A percentile compares a stretch with the other conserved stretches of the same genome.
Conservation (phyloP, 2,888 invertebrate species). For the Thecophora atra region DNA sequence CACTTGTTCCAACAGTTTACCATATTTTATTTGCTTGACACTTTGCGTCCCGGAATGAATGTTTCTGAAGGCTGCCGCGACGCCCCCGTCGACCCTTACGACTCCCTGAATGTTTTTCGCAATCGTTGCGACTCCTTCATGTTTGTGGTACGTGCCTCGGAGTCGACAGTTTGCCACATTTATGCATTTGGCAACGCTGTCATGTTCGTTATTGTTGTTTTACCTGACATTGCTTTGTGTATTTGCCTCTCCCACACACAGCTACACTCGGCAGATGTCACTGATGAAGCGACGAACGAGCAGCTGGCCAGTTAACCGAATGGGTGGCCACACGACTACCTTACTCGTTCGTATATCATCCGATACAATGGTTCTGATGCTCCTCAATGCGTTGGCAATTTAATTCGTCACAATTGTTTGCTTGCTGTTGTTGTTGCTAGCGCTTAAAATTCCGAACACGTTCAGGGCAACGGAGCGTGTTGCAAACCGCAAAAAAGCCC, state of each 20-base stretch:
- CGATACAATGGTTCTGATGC: slow-evolving; percentile 15
- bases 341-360: slow-evolving; percentile 15
- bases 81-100: background rate
- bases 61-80: background rate
- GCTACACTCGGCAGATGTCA: background rate
- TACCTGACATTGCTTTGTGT: background rate
- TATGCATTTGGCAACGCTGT: slow-evolving; percentile 28
- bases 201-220: slow-evolving; percentile 13
- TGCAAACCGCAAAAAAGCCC: background rate
- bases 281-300: slow-evolving; percentile 4
- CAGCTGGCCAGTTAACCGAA: background rate
- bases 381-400: slow-evolving; percentile 30
- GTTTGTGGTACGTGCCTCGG: slow-evolving; percentile 36
- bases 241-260: background rate
- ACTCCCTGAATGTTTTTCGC: background rate
- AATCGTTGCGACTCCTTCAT: slow-evolving; percentile 10
- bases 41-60: slow-evolving; percentile 12
- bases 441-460: slow-evolving; percentile 28
- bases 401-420: slow-evolving; percentile 34
- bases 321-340: background rate
- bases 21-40: slow-evolving; percentile 39
- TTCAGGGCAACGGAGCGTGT: slow-evolving; percentile 1
- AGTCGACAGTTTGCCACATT: slow-evolving; percentile 24
- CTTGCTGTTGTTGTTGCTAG: background rate
- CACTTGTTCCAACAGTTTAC: slow-evolving; percentile 38